Conservation (phyloP, 2,888 invertebrate genomes). For the Heliconius aoede region DNA sequence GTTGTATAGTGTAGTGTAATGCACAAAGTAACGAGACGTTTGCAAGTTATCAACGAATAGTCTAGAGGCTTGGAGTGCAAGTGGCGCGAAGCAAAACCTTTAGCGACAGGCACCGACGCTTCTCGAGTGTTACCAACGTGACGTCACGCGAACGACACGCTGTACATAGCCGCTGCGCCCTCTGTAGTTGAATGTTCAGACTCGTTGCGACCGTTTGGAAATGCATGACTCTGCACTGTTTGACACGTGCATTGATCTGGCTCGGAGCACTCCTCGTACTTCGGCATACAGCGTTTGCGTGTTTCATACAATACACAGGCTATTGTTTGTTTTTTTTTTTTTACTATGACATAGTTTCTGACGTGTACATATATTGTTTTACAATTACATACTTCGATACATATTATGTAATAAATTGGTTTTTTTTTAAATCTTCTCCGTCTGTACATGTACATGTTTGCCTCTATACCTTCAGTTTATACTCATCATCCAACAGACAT, state of each 20-base stretch:
- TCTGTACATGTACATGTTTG: slow-evolving; percentile 1
- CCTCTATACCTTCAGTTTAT: slow-evolving; percentile 4
- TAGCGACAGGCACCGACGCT: slow-evolving; percentile 78
- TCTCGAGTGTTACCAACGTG: slow-evolving; percentile 70
- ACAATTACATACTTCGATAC: neutral
- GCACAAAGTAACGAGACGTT: slow-evolving; percentile 73
- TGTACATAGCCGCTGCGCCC: slow-evolving; percentile 78
- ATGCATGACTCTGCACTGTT: slow-evolving; percentile 77
- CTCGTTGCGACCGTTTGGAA: slow-evolving; percentile 61
- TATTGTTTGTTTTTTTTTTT: slow-evolving; percentile 13
- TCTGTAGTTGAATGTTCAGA: slow-evolving; percentile 70
- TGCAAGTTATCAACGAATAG: slow-evolving; percentile 73
- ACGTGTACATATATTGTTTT: slow-evolving; percentile 8
- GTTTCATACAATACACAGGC: slow-evolving; percentile 50
- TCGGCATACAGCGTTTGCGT: slow-evolving; percentile 65
- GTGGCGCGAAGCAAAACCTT: slow-evolving; percentile 75
- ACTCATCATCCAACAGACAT: slow-evolving; percentile 1
- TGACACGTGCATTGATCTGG: slow-evolving; percentile 73
- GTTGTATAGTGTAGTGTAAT: slow-evolving; percentile 82
- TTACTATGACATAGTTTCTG: slow-evolving; percentile 15
- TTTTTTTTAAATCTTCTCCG: neutral
- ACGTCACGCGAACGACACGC: slow-evolving; percentile 67
- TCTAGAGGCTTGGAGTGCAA: slow-evolving; percentile 72
- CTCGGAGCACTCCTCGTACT: slow-evolving; percentile 63
- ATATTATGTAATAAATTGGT: neutral